phyloP scores from a whole-genome alignment of 2,113 vertebrate species.

The Peucedramus taeniatus region DNA sequence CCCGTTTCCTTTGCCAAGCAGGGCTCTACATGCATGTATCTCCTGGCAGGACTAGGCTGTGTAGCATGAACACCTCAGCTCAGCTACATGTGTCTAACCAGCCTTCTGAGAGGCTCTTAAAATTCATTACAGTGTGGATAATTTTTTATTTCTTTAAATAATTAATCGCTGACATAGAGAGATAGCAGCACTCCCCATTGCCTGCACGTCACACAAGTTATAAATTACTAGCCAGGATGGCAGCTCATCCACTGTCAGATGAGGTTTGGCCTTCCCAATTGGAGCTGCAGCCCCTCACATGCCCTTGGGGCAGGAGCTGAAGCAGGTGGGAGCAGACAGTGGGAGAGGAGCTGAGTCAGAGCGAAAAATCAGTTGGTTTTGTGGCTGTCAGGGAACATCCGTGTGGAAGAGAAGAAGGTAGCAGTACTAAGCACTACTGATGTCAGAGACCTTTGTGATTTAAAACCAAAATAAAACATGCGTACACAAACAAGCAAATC shows the following conservation, averaged over 20 bases:
- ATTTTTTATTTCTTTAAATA: neutral
- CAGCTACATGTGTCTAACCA: neutral
- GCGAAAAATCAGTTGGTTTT: neutral
- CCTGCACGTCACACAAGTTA: neutral
- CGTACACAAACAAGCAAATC: neutral
- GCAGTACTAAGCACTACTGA: neutral
- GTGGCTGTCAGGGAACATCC: neutral
- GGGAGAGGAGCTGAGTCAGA: neutral
- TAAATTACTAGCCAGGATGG: neutral
- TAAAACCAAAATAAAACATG: neutral
- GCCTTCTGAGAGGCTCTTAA: neutral
- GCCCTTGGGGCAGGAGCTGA: neutral
- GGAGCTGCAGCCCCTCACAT: neutral
- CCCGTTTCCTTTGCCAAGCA: neutral
- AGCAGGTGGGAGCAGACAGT: neutral
- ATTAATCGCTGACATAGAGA: fast-evolving
- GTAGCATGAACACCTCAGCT: neutral
- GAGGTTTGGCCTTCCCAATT: neutral
- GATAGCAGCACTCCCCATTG: neutral
- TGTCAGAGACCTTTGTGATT: neutral
- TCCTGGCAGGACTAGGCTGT: neutral
- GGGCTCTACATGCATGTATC: fast-evolving
- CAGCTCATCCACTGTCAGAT: neutral
- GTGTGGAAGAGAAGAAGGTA: neutral
- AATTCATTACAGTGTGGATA: neutral